phyloP scores from a whole-genome alignment of 1,140 invertebrate genomes.

The Neodiprion fabricii region DNA sequence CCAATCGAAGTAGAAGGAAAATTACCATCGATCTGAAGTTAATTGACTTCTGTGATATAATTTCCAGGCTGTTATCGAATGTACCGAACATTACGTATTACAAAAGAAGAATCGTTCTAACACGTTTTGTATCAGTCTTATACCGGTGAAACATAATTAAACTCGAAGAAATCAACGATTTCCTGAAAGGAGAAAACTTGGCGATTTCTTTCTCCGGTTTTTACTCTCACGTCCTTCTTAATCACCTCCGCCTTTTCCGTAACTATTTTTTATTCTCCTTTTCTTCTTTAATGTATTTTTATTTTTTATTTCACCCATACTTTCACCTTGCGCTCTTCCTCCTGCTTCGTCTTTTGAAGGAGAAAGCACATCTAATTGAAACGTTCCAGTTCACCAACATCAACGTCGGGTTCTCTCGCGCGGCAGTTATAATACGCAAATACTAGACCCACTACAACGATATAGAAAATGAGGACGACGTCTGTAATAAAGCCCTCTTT shows the following conservation, averaged over 20 bases:
- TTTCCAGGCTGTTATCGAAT: background rate
- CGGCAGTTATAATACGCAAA: background rate
- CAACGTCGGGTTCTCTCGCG: background rate
- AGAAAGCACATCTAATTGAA: constrained; percentile 2
- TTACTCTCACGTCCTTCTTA: background rate
- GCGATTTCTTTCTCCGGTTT: background rate
- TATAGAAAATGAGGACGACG: background rate
- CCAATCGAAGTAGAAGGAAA: too few relatives aligned
- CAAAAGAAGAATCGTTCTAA: too few relatives aligned
- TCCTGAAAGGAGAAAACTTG: background rate
- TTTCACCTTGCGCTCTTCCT: too few relatives aligned
- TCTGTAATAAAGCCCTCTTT: background rate
- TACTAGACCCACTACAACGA: background rate
- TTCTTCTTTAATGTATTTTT: background rate
- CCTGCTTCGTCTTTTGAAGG: background rate
- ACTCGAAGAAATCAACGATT: background rate
- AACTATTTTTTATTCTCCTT: background rate
- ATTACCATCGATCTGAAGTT: too few relatives aligned
- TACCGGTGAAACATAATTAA: too few relatives aligned
- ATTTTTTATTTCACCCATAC: too few relatives aligned
- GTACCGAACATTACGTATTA: too few relatives aligned
- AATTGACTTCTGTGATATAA: background rate
- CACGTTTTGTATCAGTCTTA: too few relatives aligned
- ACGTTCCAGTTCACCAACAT: background rate
- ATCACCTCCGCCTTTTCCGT: background rate